Conservation (phyloP, 2,113 vertebrate genomes). For the Ceyx cyanopectus region DNA sequence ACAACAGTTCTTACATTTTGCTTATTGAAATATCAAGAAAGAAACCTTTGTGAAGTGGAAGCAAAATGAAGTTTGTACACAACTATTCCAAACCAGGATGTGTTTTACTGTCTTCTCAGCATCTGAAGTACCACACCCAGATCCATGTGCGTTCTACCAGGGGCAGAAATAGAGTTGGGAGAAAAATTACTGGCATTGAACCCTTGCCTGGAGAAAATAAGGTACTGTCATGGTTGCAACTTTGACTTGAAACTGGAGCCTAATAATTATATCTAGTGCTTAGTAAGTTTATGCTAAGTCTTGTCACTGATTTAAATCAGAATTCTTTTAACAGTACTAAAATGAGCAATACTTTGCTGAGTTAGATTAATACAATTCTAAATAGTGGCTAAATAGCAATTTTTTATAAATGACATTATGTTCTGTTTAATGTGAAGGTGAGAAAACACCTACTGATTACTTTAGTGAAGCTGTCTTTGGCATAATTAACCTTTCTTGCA, state of each 20-base stretch:
- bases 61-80: neutral
- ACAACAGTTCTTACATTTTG: neutral
- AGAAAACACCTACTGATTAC: neutral
- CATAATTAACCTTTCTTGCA: neutral
- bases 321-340: neutral
- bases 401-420: neutral
- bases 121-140: constrained; percentile 97
- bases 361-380: neutral
- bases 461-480: neutral
- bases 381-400: neutral
- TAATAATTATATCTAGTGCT: neutral
- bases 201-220: constrained; percentile 98
- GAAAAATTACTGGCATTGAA: constrained; percentile 98
- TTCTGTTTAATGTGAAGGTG: neutral
- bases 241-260: neutral
- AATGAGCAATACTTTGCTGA: neutral
- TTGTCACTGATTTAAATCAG: neutral
- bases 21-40: neutral
- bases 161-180: constrained; percentile 95
- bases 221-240: constrained; percentile 71
- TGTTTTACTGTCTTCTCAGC: constrained; percentile 75
- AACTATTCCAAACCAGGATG: neutral
- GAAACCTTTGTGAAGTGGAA: neutral
- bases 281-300: neutral
- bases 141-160: constrained; percentile 97